Evolutionary conservation across 2,797 vertebrate genomes (phyloP).

Genomic region (Microctenopoma stevenorrisi): DNA sequence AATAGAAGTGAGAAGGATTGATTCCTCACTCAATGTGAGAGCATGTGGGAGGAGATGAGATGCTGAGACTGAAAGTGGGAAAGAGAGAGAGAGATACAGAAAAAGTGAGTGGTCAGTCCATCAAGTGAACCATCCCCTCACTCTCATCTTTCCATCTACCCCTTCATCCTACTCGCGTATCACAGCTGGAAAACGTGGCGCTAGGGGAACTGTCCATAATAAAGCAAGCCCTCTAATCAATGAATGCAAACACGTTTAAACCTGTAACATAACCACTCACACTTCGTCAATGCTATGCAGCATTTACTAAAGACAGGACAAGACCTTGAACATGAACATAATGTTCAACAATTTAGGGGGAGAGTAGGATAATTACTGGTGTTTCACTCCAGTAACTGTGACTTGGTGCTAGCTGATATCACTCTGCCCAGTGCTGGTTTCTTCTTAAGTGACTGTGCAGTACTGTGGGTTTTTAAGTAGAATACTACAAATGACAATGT

Average conservation of each 20-base stretch:
- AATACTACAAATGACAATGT: too few species aligned
- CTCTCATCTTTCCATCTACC: slow-evolving; percentile 20
- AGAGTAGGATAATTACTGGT: background rate
- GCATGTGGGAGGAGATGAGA: slow-evolving; percentile 78
- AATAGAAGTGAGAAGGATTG: slow-evolving; percentile 78
- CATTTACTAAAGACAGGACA: slow-evolving; percentile 22
- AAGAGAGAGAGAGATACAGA: slow-evolving; percentile 56
- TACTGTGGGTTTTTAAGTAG: background rate
- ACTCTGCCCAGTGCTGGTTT: background rate
- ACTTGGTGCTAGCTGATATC: slow-evolving; percentile 3
- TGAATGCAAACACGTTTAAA: slow-evolving; percentile 28
- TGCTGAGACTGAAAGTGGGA: slow-evolving; percentile 64
- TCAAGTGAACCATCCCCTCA: slow-evolving; percentile 47
- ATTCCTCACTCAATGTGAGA: slow-evolving; percentile 78
- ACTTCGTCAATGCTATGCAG: slow-evolving; percentile 7
- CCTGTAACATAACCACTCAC: slow-evolving; percentile 7
- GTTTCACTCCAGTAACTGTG: background rate
- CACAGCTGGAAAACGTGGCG: slow-evolving; percentile 14
- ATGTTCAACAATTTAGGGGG: background rate
- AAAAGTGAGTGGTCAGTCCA: slow-evolving; percentile 59
- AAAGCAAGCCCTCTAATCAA: slow-evolving; percentile 9
- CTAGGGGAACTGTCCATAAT: slow-evolving; percentile 15
- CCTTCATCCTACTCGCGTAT: slow-evolving; percentile 3
- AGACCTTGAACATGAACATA: slow-evolving; percentile 24
- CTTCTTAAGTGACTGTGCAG: background rate